These are phyloP conservation scores for Daboia siamensis DNA, from an alignment of 2,113 vertebrate species.

Conservation along the genomic window DNA sequence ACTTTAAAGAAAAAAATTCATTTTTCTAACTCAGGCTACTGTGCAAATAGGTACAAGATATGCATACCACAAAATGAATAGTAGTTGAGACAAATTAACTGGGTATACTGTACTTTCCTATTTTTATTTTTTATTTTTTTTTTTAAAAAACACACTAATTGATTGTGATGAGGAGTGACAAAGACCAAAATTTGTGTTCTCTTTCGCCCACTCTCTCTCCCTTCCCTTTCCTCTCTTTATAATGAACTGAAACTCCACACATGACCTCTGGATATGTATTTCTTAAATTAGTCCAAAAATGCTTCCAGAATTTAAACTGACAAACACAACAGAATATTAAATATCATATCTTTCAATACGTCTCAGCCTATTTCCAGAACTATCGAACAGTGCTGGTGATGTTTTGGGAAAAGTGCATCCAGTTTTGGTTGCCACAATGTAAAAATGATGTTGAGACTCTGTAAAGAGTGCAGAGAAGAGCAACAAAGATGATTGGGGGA, in stretches of 20 bases:
- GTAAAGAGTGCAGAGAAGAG: no score
- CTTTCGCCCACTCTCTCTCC: neutral
- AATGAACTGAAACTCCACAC: neutral
- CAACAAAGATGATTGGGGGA: no score
- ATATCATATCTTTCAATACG: neutral
- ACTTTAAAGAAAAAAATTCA: neutral
- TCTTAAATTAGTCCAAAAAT: neutral
- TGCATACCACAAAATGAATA: neutral
- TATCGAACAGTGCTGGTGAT: neutral
- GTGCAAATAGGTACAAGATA: neutral
- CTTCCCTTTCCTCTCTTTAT: neutral
- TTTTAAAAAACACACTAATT: neutral
- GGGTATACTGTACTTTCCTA: neutral
- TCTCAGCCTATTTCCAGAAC: neutral
- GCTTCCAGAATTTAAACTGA: neutral
- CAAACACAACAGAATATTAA: neutral
- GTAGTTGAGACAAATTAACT: neutral
- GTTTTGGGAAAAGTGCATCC: no score
- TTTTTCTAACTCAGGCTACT: neutral
- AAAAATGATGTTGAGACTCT: no score
- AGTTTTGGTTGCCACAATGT: no score
- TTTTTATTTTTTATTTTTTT: neutral
- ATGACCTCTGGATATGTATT: neutral
- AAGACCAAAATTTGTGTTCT: neutral
- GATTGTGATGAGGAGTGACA: neutral